Percentiles rank a stretch among this genome's conserved stretches.
These are phyloP conservation scores for Percopsis omiscomaycus DNA, from an alignment of 2,797 vertebrate species.

Conservation along the genomic window DNA sequence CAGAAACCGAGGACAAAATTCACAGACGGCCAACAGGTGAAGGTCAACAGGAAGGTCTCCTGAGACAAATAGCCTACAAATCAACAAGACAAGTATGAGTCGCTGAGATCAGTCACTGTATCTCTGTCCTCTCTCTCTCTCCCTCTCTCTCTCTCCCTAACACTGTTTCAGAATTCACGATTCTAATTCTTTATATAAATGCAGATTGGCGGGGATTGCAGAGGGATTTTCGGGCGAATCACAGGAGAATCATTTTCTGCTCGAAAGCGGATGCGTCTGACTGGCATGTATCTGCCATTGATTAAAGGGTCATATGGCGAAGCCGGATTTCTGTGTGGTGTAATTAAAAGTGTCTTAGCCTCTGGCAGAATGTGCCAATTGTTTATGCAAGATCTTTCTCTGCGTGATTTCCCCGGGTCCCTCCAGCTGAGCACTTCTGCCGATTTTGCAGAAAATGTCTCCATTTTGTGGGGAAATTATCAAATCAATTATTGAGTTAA, in stretches of 20 bases:
- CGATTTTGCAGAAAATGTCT: conserved; percentile 59
- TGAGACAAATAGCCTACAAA: no score
- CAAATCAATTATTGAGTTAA: conserved; percentile 76
- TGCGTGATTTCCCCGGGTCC: conserved; percentile 39
- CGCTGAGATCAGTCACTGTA: not conserved
- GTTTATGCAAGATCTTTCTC: conserved; percentile 57
- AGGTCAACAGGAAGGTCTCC: no score
- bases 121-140: conserved; percentile 9
- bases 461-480: conserved; percentile 60
- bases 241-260: conserved; percentile 21
- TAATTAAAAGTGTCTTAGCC: conserved; percentile 67
- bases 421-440: conserved; percentile 50
- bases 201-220: not conserved
- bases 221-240: not conserved
- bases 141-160: conserved; percentile 3
- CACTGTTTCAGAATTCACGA: not conserved
- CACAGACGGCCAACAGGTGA: no score
- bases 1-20: no score
- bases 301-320: conserved; percentile 46
- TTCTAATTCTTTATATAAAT: not conserved
- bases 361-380: conserved; percentile 46
- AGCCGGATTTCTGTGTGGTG: conserved; percentile 28
- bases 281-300: conserved; percentile 36
- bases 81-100: no score
- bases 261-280: conserved; percentile 31